Conservation (phyloP, 2,797 vertebrate genomes). For the Spinus olivaceus region DNA sequence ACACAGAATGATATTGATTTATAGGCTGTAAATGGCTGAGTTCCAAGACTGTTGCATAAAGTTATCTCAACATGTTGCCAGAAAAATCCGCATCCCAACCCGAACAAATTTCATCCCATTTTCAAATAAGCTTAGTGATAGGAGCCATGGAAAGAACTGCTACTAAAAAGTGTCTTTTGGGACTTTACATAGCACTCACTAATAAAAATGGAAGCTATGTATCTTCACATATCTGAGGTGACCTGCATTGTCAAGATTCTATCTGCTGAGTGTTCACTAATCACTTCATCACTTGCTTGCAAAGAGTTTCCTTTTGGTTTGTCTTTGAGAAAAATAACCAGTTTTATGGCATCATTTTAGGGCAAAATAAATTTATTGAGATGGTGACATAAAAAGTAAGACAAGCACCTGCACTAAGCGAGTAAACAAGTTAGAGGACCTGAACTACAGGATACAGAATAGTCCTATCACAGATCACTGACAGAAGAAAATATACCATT, state of each 20-base stretch:
- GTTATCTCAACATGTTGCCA: neutral
- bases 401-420: neutral
- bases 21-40: neutral
- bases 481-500: neutral
- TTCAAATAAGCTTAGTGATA: neutral
- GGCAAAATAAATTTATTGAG: neutral
- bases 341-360: neutral
- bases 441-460: neutral
- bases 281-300: neutral
- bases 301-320: neutral
- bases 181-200: neutral
- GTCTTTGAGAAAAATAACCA: neutral
- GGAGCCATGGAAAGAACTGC: neutral
- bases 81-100: neutral
- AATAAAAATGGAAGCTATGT: neutral
- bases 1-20: neutral
- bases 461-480: neutral
- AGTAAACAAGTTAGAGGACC: neutral
- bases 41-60: neutral
- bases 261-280: neutral
- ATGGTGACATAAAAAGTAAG: neutral
- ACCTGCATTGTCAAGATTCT: fast-evolving
- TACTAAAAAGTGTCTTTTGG: neutral
- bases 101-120: neutral
- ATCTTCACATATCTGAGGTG: neutral